phyloP scores from a whole-genome alignment of 1,140 invertebrate species.

The Varroa destructor region DNA sequence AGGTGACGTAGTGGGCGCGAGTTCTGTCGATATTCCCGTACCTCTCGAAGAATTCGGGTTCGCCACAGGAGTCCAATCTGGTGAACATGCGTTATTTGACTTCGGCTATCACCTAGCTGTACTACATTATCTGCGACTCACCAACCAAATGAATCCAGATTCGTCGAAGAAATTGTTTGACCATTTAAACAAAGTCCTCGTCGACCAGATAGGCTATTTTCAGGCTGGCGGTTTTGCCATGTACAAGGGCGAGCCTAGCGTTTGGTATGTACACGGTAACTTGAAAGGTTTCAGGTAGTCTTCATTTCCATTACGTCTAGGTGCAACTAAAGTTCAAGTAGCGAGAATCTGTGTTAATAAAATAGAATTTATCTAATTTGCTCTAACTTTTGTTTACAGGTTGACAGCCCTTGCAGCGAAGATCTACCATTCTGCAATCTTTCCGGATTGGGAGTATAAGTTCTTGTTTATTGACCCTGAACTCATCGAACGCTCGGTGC shows the following conservation, averaged over 20 bases:
- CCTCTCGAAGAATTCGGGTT: conserved; percentile 29
- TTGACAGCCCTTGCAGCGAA: conserved; percentile 44
- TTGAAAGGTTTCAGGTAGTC: no score
- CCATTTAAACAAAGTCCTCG: conserved; percentile 42
- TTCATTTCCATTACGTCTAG: no score
- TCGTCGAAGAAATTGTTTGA: conserved; percentile 39
- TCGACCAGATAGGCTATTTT: conserved; percentile 34
- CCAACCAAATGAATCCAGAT: conserved; percentile 45
- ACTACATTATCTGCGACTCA: conserved; percentile 48
- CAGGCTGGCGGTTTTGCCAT: conserved; percentile 42
- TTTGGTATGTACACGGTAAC: conserved; percentile 40
- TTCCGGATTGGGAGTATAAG: conserved; percentile 47
- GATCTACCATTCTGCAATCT: conserved; percentile 42
- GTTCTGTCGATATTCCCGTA: conserved; percentile 29
- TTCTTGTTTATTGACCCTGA: conserved; percentile 42
- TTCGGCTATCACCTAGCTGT: conserved; percentile 49
- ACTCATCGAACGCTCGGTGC: conserved; percentile 39
- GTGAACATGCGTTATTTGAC: conserved; percentile 44
- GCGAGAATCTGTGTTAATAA: no score
- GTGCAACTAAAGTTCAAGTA: no score
- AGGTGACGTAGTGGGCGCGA: conserved; percentile 35
- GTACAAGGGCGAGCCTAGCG: conserved; percentile 42
- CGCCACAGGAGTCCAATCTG: conserved; percentile 32
- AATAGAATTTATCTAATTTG: no score
- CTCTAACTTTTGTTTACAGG: conserved; percentile 37